Conservation (phyloP, 2,888 invertebrate genomes). For the Nymphalis polychloros region DNA sequence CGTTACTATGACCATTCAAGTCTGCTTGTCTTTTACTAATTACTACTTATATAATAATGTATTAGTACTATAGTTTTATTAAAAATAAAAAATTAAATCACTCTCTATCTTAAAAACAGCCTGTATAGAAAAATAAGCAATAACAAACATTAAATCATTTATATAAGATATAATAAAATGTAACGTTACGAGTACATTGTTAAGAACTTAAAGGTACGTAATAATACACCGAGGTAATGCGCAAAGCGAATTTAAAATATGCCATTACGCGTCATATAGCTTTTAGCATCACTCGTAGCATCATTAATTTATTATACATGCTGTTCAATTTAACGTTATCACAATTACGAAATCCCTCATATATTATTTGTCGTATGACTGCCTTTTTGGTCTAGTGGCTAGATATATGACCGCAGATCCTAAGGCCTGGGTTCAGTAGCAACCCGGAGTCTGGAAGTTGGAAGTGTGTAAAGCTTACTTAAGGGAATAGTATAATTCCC, state of each 20-base stretch:
- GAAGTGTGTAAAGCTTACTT: too few relatives aligned
- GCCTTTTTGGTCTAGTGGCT: too few relatives aligned
- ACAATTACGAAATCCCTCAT: not conserved
- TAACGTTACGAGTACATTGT: slow-evolving; percentile 1
- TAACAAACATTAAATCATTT: not conserved
- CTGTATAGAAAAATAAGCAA: not conserved
- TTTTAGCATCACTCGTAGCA: not conserved
- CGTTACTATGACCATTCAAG: too few relatives aligned
- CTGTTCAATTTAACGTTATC: not conserved
- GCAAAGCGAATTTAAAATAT: slow-evolving; percentile 13
- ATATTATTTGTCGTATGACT: not conserved
- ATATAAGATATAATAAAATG: not conserved
- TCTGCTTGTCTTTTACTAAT: too few relatives aligned
- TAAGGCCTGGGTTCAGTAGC: too few relatives aligned
- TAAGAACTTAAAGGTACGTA: slow-evolving; percentile 7
- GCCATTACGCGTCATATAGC: slow-evolving; percentile 7
- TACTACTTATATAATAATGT: too few relatives aligned
- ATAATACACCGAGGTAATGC: slow-evolving; percentile 12
- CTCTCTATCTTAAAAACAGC: too few relatives aligned
- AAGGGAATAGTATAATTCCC: too few relatives aligned
- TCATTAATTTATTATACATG: slow-evolving; percentile 1
- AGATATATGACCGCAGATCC: too few relatives aligned
- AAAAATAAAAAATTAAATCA: not conserved
- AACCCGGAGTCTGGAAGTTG: too few relatives aligned
- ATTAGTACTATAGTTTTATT: not conserved